Base-by-base conservation (phyloP, 2,797 vertebrate species). In the Mormyrops boulengeri region DNA sequence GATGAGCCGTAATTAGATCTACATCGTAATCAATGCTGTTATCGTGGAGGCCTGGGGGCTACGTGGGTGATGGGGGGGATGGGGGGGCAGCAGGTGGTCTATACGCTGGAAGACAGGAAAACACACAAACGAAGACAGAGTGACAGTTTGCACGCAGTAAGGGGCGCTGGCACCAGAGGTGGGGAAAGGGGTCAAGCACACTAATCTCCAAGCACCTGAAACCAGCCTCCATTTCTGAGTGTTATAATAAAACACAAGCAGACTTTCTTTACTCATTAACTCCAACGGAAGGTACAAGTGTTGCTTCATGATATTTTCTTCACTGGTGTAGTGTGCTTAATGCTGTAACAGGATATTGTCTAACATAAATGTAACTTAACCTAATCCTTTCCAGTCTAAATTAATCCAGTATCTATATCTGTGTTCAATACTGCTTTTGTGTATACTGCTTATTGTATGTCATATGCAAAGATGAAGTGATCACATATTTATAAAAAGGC, bases 1-100 rank as follows among this genome's bases (percentile, higher is more conserved):
- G 98, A 99, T 99, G 97, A 99, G 97, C 97, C 97, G 97, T 99
- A 99, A 99, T 99, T 99, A 99, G 97, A 98, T 97, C 97, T 97
- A 98, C 97, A 98, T 97, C 97, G 97, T 97, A 99, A 99, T 99
- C 98, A 99, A 98, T 99, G 98, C 97, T 97, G 97, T 99, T 97
- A 97, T 97, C 97, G 97, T 97, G 95, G 96, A 97, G 96, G 97
- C 97, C 98, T 97, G 96, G 95, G 93, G 98, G 97, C 97, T 89
- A 97, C 96, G 96, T 94, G 95, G 94, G 95, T 96, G 96, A 97
- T 96, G 96, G 95, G 96, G 50, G 96, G 95, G 96, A 95, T 3
- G 80, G n/a, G 96, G 91, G 94, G 95, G 95, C 96, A 96, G 96
- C 96, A 97, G 96, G 96, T 96, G 96, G 96, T 96, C 95, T 95